Conservation (phyloP, 2,797 vertebrate species). For the Neoniphon sammara region DNA sequence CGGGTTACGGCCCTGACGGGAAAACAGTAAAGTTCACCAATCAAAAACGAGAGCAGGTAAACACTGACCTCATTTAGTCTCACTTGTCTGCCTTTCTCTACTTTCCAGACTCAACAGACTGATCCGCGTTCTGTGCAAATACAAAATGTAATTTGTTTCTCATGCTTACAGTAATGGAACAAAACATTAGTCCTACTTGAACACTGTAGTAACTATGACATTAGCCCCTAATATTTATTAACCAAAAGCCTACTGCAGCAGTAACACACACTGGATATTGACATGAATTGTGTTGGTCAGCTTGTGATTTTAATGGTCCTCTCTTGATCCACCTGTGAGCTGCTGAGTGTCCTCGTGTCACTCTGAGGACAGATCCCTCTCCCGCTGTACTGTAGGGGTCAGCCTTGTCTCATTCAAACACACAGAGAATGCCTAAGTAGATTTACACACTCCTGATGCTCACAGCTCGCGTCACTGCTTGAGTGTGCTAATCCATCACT, state of each 20-base stretch:
- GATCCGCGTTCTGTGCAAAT: slow-evolving; percentile 14
- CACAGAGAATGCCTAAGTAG: slow-evolving; percentile 44
- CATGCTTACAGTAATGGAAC: neutral
- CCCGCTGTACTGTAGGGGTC: slow-evolving; percentile 53
- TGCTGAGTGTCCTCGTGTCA: slow-evolving; percentile 40
- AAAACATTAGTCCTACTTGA: slow-evolving; percentile 13
- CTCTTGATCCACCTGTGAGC: slow-evolving; percentile 31
- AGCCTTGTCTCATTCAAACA: slow-evolving; percentile 52
- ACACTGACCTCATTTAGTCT: slow-evolving; percentile 15
- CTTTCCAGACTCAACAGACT: neutral
- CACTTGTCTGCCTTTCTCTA: slow-evolving; percentile 17
- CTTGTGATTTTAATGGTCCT: slow-evolving; percentile 26
- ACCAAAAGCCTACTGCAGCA: neutral
- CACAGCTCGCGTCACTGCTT: slow-evolving; percentile 29
- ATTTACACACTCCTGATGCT: slow-evolving; percentile 50
- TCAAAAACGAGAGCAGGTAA: slow-evolving; percentile 43
- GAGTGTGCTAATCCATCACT: slow-evolving; percentile 50
- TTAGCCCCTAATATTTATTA: slow-evolving; percentile 2
- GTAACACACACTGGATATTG: neutral
- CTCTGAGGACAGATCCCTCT: slow-evolving; percentile 40
- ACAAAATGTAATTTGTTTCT: neutral
- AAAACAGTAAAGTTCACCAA: slow-evolving; percentile 40
- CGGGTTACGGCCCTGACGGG: slow-evolving; percentile 93
- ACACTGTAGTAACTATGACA: slow-evolving; percentile 11
- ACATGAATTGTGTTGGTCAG: slow-evolving; percentile 11